These are phyloP conservation scores for Archivesica marissinica DNA, from an alignment of 1,140 invertebrate species.

Conservation along the genomic window DNA sequence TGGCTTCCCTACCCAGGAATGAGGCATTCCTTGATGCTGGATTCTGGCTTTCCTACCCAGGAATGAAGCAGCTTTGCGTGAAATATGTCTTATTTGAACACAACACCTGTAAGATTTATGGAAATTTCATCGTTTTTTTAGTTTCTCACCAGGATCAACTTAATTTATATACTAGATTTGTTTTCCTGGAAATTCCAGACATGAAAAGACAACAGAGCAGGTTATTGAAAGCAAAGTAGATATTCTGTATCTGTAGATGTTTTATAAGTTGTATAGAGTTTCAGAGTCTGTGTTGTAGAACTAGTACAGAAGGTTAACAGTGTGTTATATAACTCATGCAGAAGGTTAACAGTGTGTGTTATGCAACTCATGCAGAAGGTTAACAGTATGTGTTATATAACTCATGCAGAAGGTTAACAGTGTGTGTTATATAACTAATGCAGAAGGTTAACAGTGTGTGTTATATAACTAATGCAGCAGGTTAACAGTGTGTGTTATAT, in stretches of 20 bases:
- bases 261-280: too few relatives aligned
- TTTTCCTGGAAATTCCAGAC: conserved; percentile 29
- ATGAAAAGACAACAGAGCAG: neutral
- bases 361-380: too few relatives aligned
- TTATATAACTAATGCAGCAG: too few relatives aligned
- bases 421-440: too few relatives aligned
- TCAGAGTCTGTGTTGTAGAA: too few relatives aligned
- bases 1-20: conserved; percentile 17
- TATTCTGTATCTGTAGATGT: neutral
- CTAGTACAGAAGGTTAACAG: too few relatives aligned
- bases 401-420: too few relatives aligned
- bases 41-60: conserved; percentile 18
- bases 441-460: too few relatives aligned
- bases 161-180: conserved; percentile 18
- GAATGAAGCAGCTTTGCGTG: conserved; percentile 15
- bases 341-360: too few relatives aligned
- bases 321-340: too few relatives aligned
- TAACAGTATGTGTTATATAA: too few relatives aligned
- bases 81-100: conserved; percentile 24
- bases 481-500: too few relatives aligned
- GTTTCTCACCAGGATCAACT: conserved; percentile 20
- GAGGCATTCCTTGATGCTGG: conserved; percentile 13
- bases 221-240: neutral
- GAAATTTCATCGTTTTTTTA: neutral
- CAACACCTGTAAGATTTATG: conserved; percentile 34